Conservation (phyloP, 1,140 invertebrate species). For the Drosophila ananassae region DNA sequence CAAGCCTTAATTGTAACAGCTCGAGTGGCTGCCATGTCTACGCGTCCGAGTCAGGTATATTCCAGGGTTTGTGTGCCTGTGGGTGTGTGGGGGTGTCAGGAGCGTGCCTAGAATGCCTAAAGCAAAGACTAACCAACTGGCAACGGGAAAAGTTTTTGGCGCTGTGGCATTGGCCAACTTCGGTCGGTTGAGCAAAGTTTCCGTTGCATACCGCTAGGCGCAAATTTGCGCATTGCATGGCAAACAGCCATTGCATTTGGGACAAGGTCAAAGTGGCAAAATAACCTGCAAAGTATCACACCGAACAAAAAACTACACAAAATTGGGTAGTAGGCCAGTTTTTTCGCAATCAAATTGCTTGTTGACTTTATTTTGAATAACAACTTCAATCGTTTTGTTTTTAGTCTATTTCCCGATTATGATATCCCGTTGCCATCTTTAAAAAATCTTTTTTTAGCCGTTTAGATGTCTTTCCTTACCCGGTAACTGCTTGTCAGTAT, state of each 20-base stretch:
- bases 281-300: constrained; percentile 3
- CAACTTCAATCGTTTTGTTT: not conserved
- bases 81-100: constrained; percentile 5
- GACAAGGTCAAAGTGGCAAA: constrained; percentile 56
- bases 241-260: constrained; percentile 31
- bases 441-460: not conserved
- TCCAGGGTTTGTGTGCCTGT: not conserved
- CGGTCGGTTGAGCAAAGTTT: constrained; percentile 50
- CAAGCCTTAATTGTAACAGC: constrained; percentile 57
- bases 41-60: constrained; percentile 7
- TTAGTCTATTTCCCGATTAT: too few species aligned
- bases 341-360: not conserved
- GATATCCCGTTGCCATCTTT: too few species aligned
- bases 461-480: not conserved
- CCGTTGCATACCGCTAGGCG: constrained; percentile 61
- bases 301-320: constrained; percentile 11
- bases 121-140: not conserved
- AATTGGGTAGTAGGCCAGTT: not conserved
- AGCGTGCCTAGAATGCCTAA: constrained; percentile 34
- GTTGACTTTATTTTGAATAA: not conserved
- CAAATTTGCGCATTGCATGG: constrained; percentile 54
- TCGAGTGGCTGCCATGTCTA: constrained; percentile 22
- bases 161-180: constrained; percentile 49
- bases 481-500: not conserved
- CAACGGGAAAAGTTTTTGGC: constrained; percentile 19